Evolutionary conservation across 2,113 vertebrate genomes (phyloP).

Genomic region (Protobothrops flavoviridis): DNA sequence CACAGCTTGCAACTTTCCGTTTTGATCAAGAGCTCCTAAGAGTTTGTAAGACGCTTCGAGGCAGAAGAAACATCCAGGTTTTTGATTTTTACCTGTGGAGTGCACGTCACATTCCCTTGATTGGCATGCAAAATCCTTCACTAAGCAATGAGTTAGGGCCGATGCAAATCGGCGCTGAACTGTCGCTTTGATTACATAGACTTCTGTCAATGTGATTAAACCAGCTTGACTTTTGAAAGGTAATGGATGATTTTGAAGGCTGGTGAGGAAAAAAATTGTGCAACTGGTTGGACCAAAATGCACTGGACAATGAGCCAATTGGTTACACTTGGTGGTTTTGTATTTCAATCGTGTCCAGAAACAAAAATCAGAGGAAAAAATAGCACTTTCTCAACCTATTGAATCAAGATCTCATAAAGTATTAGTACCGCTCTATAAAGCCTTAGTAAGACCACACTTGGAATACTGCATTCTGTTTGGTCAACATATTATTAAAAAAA

Average conservation of each 20-base stretch:
- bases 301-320: conserved; percentile 29
- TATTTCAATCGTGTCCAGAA: not conserved
- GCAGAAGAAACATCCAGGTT: conserved; percentile 59
- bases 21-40: conserved; percentile 60
- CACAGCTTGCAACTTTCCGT: not conserved
- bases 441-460: not conserved
- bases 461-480: not conserved
- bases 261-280: conserved; percentile 59
- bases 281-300: conserved; percentile 42
- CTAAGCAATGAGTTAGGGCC: conserved; percentile 76
- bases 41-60: conserved; percentile 57
- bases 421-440: not conserved
- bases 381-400: not conserved
- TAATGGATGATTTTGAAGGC: conserved; percentile 65
- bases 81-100: conserved; percentile 46
- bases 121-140: conserved; percentile 80
- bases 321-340: conserved; percentile 29
- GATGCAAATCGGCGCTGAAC: conserved; percentile 77
- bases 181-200: conserved; percentile 81
- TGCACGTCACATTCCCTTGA: conserved; percentile 75
- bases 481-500: not conserved
- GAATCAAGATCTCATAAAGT: not conserved
- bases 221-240: conserved; percentile 69
- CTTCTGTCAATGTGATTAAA: conserved; percentile 77
- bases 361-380: not conserved